phyloP scores from a whole-genome alignment of 2,797 vertebrate species.

The Thamnophis elegans region DNA sequence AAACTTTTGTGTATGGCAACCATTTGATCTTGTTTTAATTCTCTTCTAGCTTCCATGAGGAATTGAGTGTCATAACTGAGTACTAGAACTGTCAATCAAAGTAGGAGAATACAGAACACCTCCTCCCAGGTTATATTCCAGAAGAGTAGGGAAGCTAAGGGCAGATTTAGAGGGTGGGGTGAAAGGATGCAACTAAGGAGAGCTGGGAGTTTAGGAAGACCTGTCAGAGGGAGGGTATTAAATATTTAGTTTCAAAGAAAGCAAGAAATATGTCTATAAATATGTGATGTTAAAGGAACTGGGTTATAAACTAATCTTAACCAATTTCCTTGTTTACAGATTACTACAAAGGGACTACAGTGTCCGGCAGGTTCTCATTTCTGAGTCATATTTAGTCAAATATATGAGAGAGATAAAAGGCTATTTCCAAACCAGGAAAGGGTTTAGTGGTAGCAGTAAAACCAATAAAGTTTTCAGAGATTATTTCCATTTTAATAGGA shows the following conservation, averaged over 20 bases:
- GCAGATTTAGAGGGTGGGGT: neutral
- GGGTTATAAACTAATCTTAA: neutral
- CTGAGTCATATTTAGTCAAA: neutral
- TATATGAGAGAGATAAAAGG: neutral
- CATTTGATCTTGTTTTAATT: conserved; percentile 47
- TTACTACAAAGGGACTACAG: neutral
- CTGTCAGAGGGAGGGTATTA: neutral
- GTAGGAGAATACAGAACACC: neutral
- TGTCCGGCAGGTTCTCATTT: neutral
- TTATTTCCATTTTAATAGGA: neutral
- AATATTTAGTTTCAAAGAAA: neutral
- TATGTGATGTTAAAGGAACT: neutral
- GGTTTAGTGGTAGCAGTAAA: neutral
- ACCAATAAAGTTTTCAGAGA: neutral
- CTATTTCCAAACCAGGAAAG: neutral
- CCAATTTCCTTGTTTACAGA: neutral
- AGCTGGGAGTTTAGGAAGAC: neutral
- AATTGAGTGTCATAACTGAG: neutral
- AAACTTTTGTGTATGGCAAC: conserved; percentile 93
- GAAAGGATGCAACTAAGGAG: neutral
- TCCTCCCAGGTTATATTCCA: neutral
- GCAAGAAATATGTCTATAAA: neutral
- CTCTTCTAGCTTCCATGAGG: neutral
- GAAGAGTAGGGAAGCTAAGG: neutral
- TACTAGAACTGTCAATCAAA: neutral